phyloP scores from a whole-genome alignment of 1,140 invertebrate species.

The Reticulitermes speratus region DNA sequence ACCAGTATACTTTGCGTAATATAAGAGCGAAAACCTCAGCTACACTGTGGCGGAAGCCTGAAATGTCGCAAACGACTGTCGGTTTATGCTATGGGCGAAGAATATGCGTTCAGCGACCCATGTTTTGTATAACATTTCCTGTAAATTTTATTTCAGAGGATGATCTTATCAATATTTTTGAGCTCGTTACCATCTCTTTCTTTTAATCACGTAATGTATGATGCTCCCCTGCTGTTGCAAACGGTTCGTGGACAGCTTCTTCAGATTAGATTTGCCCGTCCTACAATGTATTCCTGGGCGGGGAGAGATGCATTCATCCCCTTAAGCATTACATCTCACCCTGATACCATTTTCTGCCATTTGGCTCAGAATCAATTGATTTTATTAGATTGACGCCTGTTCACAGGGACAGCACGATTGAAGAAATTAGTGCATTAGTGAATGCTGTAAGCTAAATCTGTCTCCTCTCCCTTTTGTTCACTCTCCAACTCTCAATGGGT shows the following conservation, averaged over 20 bases:
- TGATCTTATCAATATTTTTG: too few species aligned
- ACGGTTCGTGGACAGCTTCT: background rate
- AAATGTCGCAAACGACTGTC: too few species aligned
- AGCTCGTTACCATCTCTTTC: too few species aligned
- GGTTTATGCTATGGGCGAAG: too few species aligned
- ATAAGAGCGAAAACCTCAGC: too few species aligned
- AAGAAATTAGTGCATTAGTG: constrained; percentile 35
- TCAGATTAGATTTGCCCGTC: constrained; percentile 34
- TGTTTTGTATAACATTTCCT: too few species aligned
- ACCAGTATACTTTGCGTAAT: too few species aligned
- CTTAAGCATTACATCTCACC: constrained; percentile 4
- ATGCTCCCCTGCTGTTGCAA: background rate
- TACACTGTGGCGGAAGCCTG: too few species aligned
- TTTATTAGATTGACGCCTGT: constrained; percentile 39
- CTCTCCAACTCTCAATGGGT: background rate
- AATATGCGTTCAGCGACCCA: too few species aligned
- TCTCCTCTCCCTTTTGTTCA: background rate
- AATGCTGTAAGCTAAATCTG: constrained; percentile 6
- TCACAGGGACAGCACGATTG: background rate
- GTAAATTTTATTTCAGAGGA: too few species aligned
- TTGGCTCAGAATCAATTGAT: constrained; percentile 39
- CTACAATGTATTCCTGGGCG: background rate
- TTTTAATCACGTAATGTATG: background rate
- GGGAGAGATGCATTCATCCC: background rate
- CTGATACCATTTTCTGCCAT: constrained; percentile 37